Evolutionary conservation across 2,888 invertebrate species (phyloP), one percentile per base, ranked within the genome.

Genomic region (Epirrita christyi): DNA sequence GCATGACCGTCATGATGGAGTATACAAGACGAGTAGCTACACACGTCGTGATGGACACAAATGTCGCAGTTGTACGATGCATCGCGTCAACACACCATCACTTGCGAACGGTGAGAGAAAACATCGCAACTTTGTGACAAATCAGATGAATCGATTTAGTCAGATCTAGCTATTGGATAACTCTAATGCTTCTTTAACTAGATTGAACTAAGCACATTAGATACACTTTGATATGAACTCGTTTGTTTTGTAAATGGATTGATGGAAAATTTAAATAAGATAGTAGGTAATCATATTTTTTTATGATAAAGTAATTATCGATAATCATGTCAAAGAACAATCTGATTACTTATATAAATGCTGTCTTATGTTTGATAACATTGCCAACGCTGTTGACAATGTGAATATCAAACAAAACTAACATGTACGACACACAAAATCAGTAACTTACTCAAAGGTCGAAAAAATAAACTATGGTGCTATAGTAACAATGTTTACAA

Each of bases 1-100:
- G 47, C 58, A 27, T 42, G 46, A 40, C 42, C 41, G 57, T 44
- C 58, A 32, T 42, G 50, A 40, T 41, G 15, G 11, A 45, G 40
- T 44, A 10, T 28, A 38, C 11, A 27, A 9, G 36, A 43, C 29
- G 28, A 27, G 27, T 15, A 45, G 15, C 13, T 14, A 28, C 45
- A 10, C 21, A n/a, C 5, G 29, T 0, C 28, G 0, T 32, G 29
- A 45, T 45, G 46, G 41, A 47, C 44, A 28, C 0, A n/a, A 36
- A 34, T 32, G 52, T 29, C 43, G 14, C 37, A n/a, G 7, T 7
- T 2, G 32, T 27, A 13, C 32, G 32, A 34, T 40, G 53, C 50
- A 50, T 43, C 34, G 2, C 27, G 32, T 15, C 21, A 14, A 42
- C 27, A 21, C 27, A 14, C 8, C 29, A 6, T 29, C 34, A 36